These are phyloP conservation scores for Saguinus imperator DNA, from an alignment of 2,113 vertebrate species.

Conservation along the genomic window DNA sequence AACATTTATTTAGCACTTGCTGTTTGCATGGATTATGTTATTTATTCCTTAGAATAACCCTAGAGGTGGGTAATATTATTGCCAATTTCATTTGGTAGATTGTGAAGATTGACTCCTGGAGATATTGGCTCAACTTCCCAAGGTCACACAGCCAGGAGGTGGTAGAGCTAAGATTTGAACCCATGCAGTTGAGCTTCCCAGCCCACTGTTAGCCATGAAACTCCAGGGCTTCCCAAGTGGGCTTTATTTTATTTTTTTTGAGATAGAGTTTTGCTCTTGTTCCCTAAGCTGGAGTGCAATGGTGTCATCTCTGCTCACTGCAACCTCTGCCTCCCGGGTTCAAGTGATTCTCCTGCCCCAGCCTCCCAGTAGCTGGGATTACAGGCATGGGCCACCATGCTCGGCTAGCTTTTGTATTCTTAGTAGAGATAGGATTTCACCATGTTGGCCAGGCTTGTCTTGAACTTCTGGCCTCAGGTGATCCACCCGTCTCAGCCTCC, in stretches of 20 bases:
- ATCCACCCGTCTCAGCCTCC: no score
- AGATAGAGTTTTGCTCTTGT: no score
- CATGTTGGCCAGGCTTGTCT: no score
- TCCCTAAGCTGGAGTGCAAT: no score
- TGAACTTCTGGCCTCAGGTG: no score
- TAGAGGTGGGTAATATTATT: not conserved
- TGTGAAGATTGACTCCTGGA: not conserved
- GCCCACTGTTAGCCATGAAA: not conserved
- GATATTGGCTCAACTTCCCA: not conserved
- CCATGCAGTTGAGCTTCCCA: not conserved
- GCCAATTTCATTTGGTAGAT: slow-evolving; percentile 16
- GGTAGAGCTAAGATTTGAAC: not conserved
- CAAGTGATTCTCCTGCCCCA: no score
- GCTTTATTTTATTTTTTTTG: not conserved
- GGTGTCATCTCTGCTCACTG: no score
- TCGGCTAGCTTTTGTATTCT: no score
- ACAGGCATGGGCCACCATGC: no score
- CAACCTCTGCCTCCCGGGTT: no score
- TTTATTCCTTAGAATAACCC: not conserved
- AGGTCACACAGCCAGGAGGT: not conserved
- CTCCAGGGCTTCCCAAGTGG: not conserved
- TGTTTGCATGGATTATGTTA: not conserved
- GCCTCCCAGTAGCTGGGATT: no score
- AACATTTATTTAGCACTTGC: not conserved
- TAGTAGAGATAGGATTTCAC: no score